phyloP scores from a whole-genome alignment of 2,888 invertebrate genomes.

The Mesopsocus fuscifrons region DNA sequence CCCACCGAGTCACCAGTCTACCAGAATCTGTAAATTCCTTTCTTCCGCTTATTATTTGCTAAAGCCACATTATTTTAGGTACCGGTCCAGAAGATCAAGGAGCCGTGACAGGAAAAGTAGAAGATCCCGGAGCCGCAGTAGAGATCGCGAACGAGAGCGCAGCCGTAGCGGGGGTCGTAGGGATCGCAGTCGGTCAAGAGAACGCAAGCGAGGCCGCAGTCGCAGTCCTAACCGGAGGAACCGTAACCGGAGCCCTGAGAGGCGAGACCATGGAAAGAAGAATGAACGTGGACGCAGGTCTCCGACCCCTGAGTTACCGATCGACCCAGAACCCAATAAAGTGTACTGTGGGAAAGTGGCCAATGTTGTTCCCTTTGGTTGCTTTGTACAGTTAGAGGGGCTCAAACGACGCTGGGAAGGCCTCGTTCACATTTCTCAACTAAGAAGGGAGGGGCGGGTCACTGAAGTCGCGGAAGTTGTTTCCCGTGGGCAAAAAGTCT shows the following conservation, averaged over 20 bases:
- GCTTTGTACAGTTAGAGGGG: conserved; percentile 91
- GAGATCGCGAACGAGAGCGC: conserved; percentile 12
- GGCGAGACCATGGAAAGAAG: conserved; percentile 25
- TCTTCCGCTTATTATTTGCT: too few relatives aligned
- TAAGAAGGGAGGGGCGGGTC: conserved; percentile 82
- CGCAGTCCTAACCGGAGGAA: conserved; percentile 12
- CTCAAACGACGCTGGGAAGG: conserved; percentile 83
- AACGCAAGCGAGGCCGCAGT: not conserved
- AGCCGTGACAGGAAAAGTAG: conserved; percentile 18
- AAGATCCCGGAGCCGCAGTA: conserved; percentile 19
- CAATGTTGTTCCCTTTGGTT: conserved; percentile 94
- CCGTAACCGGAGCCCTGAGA: conserved; percentile 16
- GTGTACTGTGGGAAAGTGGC: conserved; percentile 89
- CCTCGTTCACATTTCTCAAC: conserved; percentile 88
- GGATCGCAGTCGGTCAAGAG: not conserved
- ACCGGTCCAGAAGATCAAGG: conserved; percentile 16
- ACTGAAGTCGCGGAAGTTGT: conserved; percentile 90
- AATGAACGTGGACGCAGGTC: conserved; percentile 29
- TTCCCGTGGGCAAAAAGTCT: conserved; percentile 69
- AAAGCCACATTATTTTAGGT: too few relatives aligned
- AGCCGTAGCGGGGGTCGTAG: not conserved
- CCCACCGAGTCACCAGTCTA: too few relatives aligned
- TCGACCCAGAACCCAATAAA: conserved; percentile 63
- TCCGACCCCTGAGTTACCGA: conserved; percentile 31
- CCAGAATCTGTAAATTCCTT: too few relatives aligned